Base-by-base conservation (phyloP, 2,888 invertebrate genomes). In the Ctenicera cuprea region DNA sequence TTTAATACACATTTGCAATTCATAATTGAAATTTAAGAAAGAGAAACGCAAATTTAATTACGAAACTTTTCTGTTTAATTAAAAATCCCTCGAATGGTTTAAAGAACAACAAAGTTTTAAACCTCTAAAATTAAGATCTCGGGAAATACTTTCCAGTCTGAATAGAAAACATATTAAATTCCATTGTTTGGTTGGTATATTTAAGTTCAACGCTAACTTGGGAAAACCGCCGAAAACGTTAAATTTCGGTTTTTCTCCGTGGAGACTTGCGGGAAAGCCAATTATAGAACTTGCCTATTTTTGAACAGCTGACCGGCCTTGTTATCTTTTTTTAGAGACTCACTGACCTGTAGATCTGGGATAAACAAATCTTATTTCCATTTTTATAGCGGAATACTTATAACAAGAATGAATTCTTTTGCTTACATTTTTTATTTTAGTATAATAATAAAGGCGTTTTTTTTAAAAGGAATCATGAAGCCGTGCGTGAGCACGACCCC, bases 1-100 rank as follows among this genome's bases (percentile, higher is more conserved):
- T 48, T 48, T 43, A 62, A 62, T 62, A 30, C 30, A 30, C 62
- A 62, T 62, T 62, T 62, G 62, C 62, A 62, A 68, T 68, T 68
- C 48, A 33, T 61, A 68, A 61, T 68, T 61, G n/a, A 37, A 61
- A 68, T 48, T 59, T 68, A 61, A 61, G 68, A 61, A 66, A 67
- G 45, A 43, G 45, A 67, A 68, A 50, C 50, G 18, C 37, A 48
- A 59, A 41, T 61, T 68, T 61, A 68, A 68, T 68, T 61, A 38
- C 48, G 22, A 68, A 68, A 68, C 68, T 64, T 68, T 68, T 59
- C 59, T 59, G 68, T 45, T 68, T 68, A 68, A 68, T 68, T 68
- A 68, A 68, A 67, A 68, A 68, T 54, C 43, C 37, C 30, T 30
- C 14, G 57, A 67, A 57, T 43, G 41, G 57, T 54, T 57, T 62